Evolutionary conservation across 2,113 vertebrate species (phyloP).

Genomic region (Cephalopholis sonnerati): DNA sequence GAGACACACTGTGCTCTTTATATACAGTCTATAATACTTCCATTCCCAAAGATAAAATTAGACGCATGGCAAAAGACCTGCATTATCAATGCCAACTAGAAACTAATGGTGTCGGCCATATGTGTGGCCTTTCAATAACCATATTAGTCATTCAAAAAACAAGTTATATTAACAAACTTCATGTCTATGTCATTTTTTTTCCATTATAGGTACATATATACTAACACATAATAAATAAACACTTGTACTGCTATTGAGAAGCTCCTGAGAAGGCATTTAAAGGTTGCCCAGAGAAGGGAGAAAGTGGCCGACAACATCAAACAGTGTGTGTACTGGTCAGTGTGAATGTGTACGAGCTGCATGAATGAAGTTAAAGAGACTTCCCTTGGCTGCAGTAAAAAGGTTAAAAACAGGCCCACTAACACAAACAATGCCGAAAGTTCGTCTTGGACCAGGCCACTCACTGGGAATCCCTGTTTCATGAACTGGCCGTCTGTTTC

Average conservation of each 20-base stretch:
- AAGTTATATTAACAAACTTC: not conserved
- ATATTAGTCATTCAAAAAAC: not conserved
- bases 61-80: too few species aligned
- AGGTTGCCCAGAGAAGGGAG: not conserved
- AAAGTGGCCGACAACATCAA: not conserved
- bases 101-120: not conserved
- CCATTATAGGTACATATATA: too few species aligned
- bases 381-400: slow-evolving; percentile 5
- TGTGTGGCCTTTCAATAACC: too few species aligned
- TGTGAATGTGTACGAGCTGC: not conserved
- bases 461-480: slow-evolving; percentile 47
- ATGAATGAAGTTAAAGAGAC: not conserved
- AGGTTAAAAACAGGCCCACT: slow-evolving; percentile 1
- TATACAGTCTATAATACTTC: too few species aligned
- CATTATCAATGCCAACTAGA: not conserved
- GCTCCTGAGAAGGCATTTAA: not conserved
- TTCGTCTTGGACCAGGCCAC: slow-evolving; percentile 12
- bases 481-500: slow-evolving; percentile 45
- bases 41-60: too few species aligned
- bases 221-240: too few species aligned
- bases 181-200: not conserved
- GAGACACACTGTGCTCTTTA: too few species aligned
- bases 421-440: not conserved
- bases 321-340: not conserved
- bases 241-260: not conserved